Evolutionary conservation across 37 sponge, comb jelly and placozoan genomes (phyloP), one percentile per base, ranked within the genome.

Genomic region (Beroe ovata): DNA sequence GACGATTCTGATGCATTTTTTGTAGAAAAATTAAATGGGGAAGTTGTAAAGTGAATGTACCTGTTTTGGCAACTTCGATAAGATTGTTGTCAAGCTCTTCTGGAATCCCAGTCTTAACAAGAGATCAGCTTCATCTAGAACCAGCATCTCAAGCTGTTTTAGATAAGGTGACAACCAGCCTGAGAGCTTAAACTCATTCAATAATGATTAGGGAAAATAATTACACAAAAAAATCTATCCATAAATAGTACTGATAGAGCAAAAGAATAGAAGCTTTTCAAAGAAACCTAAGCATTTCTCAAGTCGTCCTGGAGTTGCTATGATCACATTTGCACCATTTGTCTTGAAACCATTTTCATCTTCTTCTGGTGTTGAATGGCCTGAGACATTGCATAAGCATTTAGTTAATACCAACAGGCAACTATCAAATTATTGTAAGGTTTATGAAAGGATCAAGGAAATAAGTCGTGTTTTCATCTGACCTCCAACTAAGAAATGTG

Each of bases 121-220:
- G 20, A 96, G 89, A 60, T 98, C 99, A 0, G 99, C 99, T 69
- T 98, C 99, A 88, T 98, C 99, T 40, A 98, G 89, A 23, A 98
- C 92, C 34, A 98, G 93, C 29, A 95, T 91, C 69, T 98, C 96
- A 89, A 91, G 59, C 14, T 41, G 16, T 2, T 89, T 60, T 26
- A 40, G 37, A 71, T 60, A 72, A 62, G 42, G 64, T 28, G 60
- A 42, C 38, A 66, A 59, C 60, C 41, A 42, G 3, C 20, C 38
- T 71, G 59, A 38, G 8, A 38, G 29, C 77, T 88, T n/a, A 84
- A n/a, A n/a, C n/a, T n/a, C n/a, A n/a, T n/a, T n/a, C n/a, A n/a
- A n/a, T n/a, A n/a, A n/a, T n/a, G n/a, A n/a, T n/a, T n/a, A n/a
- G n/a, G n/a, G n/a, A n/a, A n/a, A n/a, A n/a, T n/a, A n/a, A n/a